Conservation (phyloP, 2,113 vertebrate genomes). For the Cisticola juncidis region DNA sequence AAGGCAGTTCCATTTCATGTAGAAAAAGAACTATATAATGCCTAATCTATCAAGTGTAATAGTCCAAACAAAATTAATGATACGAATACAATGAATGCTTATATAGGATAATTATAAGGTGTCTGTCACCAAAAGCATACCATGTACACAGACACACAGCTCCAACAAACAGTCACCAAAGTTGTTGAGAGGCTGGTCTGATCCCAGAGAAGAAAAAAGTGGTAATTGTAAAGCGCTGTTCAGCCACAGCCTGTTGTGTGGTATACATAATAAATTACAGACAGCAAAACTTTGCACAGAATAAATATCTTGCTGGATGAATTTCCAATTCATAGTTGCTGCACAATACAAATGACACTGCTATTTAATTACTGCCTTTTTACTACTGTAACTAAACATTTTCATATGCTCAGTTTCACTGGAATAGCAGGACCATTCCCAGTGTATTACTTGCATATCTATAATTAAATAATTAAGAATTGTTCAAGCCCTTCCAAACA, state of each 20-base stretch:
- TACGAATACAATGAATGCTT: constrained; percentile 75
- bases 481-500: constrained; percentile 80
- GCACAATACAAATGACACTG: constrained; percentile 68
- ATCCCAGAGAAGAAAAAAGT: constrained; percentile 12
- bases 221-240: constrained; percentile 3
- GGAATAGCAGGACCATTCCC: constrained; percentile 79
- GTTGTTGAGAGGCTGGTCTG: constrained; percentile 43
- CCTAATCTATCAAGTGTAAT: constrained; percentile 84
- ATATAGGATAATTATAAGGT: constrained; percentile 81
- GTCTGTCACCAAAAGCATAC: constrained; percentile 63
- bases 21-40: constrained; percentile 82
- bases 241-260: constrained; percentile 1
- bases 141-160: constrained; percentile 40
- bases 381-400: constrained; percentile 81
- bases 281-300: constrained; percentile 42
- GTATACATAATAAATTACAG: constrained; percentile 41
- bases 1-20: constrained; percentile 81
- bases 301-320: constrained; percentile 46
- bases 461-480: constrained; percentile 85
- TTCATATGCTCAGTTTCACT: constrained; percentile 77
- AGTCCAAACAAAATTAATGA: constrained; percentile 84
- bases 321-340: constrained; percentile 45
- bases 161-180: constrained; percentile 56
- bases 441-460: constrained; percentile 77
- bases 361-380: constrained; percentile 77